These are phyloP conservation scores for Atherinosoma microstoma DNA, from an alignment of 2,797 vertebrate genomes.

Conservation along the genomic window DNA sequence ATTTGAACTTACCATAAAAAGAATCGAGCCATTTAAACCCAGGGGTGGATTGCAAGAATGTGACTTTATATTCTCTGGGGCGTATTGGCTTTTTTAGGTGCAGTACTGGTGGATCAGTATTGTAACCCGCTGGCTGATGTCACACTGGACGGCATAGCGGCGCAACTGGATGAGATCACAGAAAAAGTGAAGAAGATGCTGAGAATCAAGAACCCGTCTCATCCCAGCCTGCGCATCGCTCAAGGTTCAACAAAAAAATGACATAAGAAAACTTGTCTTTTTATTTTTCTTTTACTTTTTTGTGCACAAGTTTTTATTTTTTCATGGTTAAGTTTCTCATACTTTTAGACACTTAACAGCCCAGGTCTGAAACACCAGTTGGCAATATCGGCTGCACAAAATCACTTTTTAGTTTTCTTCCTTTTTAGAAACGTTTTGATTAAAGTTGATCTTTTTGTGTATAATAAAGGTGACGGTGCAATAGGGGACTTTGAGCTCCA, in stretches of 20 bases:
- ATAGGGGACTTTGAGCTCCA: conserved; percentile 92
- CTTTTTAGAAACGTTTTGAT: not conserved
- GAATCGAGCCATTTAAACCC: too few relatives aligned
- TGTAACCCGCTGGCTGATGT: conserved; percentile 95
- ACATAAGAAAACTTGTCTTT: not conserved
- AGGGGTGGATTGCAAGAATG: too few relatives aligned
- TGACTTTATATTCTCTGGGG: not conserved
- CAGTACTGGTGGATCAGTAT: conserved; percentile 94
- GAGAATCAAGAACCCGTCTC: conserved; percentile 87
- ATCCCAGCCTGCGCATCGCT: conserved; percentile 89
- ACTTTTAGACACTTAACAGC: not conserved
- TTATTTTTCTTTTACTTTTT: not conserved
- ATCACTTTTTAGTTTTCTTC: not conserved
- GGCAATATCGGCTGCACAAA: not conserved
- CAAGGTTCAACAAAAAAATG: conserved; percentile 80
- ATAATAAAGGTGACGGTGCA: conserved; percentile 79
- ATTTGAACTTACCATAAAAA: too few relatives aligned
- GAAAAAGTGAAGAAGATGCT: conserved; percentile 92
- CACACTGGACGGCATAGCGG: conserved; percentile 86
- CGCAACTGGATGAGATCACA: conserved; percentile 89
- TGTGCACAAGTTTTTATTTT: too few relatives aligned
- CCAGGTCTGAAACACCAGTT: not conserved
- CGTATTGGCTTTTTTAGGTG: conserved; percentile 79
- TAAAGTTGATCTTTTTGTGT: conserved; percentile 5
- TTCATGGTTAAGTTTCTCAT: too few relatives aligned